Evolutionary conservation across 2,797 vertebrate genomes (phyloP).

Genomic region (Perodicticus potto): DNA sequence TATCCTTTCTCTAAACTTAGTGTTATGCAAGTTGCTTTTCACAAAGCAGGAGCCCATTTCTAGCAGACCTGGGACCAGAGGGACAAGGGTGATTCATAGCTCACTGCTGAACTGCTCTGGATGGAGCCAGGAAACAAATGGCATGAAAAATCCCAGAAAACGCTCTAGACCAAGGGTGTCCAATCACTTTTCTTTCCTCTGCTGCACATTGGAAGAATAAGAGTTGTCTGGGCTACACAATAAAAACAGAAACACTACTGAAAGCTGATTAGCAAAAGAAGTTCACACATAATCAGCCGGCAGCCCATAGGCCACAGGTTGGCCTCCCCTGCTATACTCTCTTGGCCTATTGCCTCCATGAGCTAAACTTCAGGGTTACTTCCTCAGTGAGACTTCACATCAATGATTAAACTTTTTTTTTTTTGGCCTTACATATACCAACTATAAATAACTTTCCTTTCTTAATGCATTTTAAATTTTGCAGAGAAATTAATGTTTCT

Average conservation of each 20-base stretch:
- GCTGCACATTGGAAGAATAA: too few species aligned
- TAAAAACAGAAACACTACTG: too few species aligned
- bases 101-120: not conserved
- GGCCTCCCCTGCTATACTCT: not conserved
- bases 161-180: not conserved
- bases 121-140: not conserved
- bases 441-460: not conserved
- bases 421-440: not conserved
- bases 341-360: not conserved
- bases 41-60: constrained; percentile 39
- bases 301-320: too few species aligned
- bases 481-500: not conserved
- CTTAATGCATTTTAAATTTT: not conserved
- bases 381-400: not conserved
- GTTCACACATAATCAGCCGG: too few species aligned
- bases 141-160: not conserved
- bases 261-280: too few species aligned
- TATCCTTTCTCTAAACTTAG: constrained; percentile 55
- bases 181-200: too few species aligned
- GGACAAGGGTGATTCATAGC: not conserved
- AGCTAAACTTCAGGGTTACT: not conserved
- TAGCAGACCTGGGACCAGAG: not conserved
- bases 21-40: constrained; percentile 44
- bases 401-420: not conserved
- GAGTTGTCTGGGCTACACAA: too few species aligned